These are phyloP conservation scores for Thamnaconus septentrionalis DNA, from an alignment of 2,113 vertebrate species.

Conservation along the genomic window DNA sequence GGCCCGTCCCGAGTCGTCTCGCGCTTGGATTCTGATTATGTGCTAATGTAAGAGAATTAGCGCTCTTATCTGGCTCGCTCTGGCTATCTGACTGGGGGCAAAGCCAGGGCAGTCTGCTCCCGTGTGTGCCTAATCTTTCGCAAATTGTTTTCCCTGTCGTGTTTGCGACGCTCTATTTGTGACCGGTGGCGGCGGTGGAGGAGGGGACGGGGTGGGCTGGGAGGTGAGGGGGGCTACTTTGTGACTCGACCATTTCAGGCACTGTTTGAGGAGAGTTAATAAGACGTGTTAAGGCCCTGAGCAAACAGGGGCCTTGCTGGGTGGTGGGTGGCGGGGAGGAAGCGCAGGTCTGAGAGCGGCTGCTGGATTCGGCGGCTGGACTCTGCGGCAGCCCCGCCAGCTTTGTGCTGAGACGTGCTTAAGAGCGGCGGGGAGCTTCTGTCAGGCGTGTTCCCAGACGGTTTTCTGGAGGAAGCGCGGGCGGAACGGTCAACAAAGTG, in stretches of 20 bases:
- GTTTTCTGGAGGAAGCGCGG: constrained; percentile 45
- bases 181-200: constrained; percentile 11
- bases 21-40: constrained; percentile 61
- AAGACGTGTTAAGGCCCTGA: constrained; percentile 64
- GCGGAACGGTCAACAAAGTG: constrained; percentile 58
- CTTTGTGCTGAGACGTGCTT: constrained; percentile 55
- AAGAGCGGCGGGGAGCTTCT: constrained; percentile 54
- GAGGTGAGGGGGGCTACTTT: constrained; percentile 43
- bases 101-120: constrained; percentile 72
- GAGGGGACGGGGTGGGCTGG: no score
- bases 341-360: constrained; percentile 52
- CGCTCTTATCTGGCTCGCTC: constrained; percentile 68
- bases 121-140: constrained; percentile 78
- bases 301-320: constrained; percentile 60
- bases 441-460: constrained; percentile 58
- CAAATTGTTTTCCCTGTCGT: constrained; percentile 73
- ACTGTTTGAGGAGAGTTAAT: constrained; percentile 78
- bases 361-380: constrained; percentile 1
- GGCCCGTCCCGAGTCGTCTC: neutral
- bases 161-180: constrained; percentile 64
- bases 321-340: constrained; percentile 8
- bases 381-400: constrained; percentile 35
- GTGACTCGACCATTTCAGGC: constrained; percentile 63
- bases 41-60: constrained; percentile 75
- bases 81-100: constrained; percentile 66